Evolutionary conservation across 2,797 vertebrate genomes (phyloP), one percentile per base, ranked within the genome.

Genomic region (Coranthus polyacanthus): DNA sequence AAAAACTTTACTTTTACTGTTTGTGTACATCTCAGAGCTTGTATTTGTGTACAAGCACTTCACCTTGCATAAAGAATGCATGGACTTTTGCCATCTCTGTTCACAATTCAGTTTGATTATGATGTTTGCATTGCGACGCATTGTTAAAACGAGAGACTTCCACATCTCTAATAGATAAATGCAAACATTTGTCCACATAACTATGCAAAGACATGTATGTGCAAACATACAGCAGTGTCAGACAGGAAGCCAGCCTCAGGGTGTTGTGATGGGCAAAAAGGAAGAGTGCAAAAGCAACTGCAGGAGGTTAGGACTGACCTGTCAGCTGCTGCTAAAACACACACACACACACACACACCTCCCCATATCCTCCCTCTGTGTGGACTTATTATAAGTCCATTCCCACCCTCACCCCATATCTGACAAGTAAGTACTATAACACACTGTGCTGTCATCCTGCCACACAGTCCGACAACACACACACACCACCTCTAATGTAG

Each of bases 341-440:
- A 63, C 51, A 59, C 62, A 53, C 46, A 63, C 42, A 6, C 17
- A 63, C 67, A 63, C 51, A 59, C 62, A 53, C 46, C 58, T 36
- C 37, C 21, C 16, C 11, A 21, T 47, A 15, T 32, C 52, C 29
- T 63, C 43, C 47, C 32, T 55, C 43, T 45, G 56, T 53, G 61
- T 21, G 52, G 56, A 77, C 62, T 61, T 69, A 60, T 71, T 68
- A 43, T 42, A 65, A 64, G 58, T 73, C 63, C 54, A 75, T 54
- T 73, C 68, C 65, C 55, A 68, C 72, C 49, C 51, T 72, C 57
- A 68, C 29, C 67, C 44, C 57, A 62, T 67, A 73, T 61, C 57
- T 77, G 57, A 65, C 62, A 72, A 59, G 51, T 46, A 60, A 70
- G 51, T 59, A 42, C 68, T 65, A 29, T 64, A 72, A 51, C 67